These are phyloP conservation scores for Ornithoptera priamus DNA, from an alignment of 2,888 invertebrate species.

Conservation along the genomic window DNA sequence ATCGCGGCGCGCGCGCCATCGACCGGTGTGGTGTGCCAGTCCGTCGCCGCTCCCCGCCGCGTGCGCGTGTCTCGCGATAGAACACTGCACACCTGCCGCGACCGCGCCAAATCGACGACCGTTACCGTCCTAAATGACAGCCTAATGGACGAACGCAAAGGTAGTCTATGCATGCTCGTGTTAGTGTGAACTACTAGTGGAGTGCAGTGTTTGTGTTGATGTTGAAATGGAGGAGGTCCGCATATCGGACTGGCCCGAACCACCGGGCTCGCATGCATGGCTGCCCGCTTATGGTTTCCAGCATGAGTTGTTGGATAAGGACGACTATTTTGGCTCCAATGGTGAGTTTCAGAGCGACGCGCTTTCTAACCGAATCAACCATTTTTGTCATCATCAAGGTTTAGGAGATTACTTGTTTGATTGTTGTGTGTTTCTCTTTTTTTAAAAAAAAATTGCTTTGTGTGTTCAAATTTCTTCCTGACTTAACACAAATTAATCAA, in stretches of 20 bases:
- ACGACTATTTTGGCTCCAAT: constrained; percentile 83
- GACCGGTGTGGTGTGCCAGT: constrained; percentile 50
- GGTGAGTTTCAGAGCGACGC: constrained; percentile 69
- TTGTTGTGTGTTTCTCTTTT: constrained; percentile 42
- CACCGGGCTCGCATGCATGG: constrained; percentile 87
- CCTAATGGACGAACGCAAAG: constrained; percentile 75
- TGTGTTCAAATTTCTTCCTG: constrained; percentile 19
- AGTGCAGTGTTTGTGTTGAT: constrained; percentile 76
- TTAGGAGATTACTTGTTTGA: constrained; percentile 41
- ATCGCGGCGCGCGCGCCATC: constrained; percentile 62
- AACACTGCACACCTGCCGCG: constrained; percentile 39
- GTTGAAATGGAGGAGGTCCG: constrained; percentile 82
- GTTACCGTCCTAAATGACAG: constrained; percentile 76
- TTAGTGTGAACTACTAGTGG: constrained; percentile 65
- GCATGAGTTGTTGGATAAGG: constrained; percentile 82
- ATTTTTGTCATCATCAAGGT: background rate
- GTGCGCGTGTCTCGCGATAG: constrained; percentile 51
- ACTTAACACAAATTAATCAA: constrained; percentile 15
- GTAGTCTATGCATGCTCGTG: constrained; percentile 76
- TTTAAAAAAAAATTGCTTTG: constrained; percentile 27
- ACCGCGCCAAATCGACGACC: constrained; percentile 58
- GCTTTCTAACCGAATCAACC: constrained; percentile 29
- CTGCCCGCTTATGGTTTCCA: constrained; percentile 89
- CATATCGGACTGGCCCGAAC: constrained; percentile 84
- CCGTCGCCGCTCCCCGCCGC: constrained; percentile 65